Base-by-base conservation (phyloP, 2,888 invertebrate species). In the Ectropis crepuscularia region DNA sequence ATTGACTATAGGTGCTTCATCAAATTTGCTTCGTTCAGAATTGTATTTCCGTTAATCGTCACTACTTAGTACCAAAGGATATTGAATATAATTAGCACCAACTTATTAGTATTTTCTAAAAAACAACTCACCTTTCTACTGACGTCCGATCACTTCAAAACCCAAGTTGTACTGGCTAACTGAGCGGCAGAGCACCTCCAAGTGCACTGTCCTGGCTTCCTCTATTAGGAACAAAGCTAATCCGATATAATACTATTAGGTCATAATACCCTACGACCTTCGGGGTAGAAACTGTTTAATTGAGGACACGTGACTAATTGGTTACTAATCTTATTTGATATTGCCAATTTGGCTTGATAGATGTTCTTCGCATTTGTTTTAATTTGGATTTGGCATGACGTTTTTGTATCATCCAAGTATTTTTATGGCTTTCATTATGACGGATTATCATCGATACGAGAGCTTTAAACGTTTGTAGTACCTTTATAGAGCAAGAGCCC, bases 181-280 rank as follows among this genome's bases (percentile, higher is more conserved):
- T 51, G 59, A 57, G 46, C 43, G 39, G 41, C 61, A 11, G 88
- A 89, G 72, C 68, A 77, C 89, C 73, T 75, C 78, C 82, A 87
- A 90, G 87, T 89, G 88, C 83, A 60, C 68, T 77, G 87, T 82
- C 60, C 68, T 77, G 90, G 90, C 89, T 90, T 92, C 90, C 62
- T 55, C 83, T 82, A 87, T 88, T 88, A 88, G 84, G 86, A 78
- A 75, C 68, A 66, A 43, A 74, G 72, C 74, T 88, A 88, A 88
- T 87, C 83, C 79, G 57, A 65, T 57, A 65, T 88, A 88, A 88
- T 81, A 78, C 81, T 80, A 86, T 88, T 89, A 88, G 79, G 77
- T 81, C 80, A 82, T 85, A 86, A 87, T 86, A 74, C 83, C 69
- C 53, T 59, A 57, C 80, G 83, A 80, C 88, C 88, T 89, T 87